phyloP scores from a whole-genome alignment of 2,797 vertebrate genomes.

The Cyprinodon diabolis region DNA sequence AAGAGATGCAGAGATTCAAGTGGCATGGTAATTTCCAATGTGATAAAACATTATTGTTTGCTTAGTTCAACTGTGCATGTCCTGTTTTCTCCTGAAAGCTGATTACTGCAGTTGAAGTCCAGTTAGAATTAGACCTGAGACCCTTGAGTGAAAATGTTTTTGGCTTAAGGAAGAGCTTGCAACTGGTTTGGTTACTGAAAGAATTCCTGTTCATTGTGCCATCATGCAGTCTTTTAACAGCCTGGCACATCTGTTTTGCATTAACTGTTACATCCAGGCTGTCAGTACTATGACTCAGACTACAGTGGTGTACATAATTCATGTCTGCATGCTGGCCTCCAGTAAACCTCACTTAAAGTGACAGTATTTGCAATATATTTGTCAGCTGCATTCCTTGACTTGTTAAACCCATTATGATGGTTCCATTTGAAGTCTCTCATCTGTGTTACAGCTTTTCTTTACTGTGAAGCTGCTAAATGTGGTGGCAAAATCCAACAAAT shows the following conservation, averaged over 20 bases:
- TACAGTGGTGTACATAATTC: conserved; percentile 45
- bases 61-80: conserved; percentile 28
- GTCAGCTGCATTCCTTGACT: conserved; percentile 10
- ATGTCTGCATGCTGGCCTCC: conserved; percentile 37
- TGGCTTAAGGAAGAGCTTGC: conserved; percentile 30
- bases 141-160: conserved; percentile 24
- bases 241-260: conserved; percentile 41
- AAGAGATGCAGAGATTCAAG: conserved; percentile 90
- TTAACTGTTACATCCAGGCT: conserved; percentile 35
- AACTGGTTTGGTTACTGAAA: conserved; percentile 39
- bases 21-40: conserved; percentile 86
- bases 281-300: conserved; percentile 49
- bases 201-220: conserved; percentile 14
- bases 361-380: conserved; percentile 24
- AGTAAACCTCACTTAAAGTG: conserved; percentile 33
- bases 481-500: background rate
- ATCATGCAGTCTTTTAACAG: conserved; percentile 30
- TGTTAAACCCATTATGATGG: background rate
- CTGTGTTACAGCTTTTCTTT: conserved; percentile 5
- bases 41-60: conserved; percentile 39
- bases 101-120: conserved; percentile 5
- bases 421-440: conserved; percentile 3
- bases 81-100: conserved; percentile 13
- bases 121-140: conserved; percentile 29
- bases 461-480: background rate